phyloP scores from a whole-genome alignment of 2,888 invertebrate species.

The Yponomeuta malinellus region DNA sequence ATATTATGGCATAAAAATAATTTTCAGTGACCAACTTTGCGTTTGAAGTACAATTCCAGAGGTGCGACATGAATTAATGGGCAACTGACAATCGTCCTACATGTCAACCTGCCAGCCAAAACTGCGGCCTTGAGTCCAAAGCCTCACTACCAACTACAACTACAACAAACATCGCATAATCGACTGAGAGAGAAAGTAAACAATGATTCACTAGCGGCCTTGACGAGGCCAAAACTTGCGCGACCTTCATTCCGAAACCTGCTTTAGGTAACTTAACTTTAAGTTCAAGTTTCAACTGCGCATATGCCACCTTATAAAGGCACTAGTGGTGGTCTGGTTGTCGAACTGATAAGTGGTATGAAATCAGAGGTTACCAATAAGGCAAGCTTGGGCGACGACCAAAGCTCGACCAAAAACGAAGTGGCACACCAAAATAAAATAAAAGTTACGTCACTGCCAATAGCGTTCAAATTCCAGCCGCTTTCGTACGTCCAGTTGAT shows the following conservation, averaged over 20 bases:
- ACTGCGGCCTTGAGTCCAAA: conserved; percentile 46
- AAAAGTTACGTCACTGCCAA: conserved; percentile 26
- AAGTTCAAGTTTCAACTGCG: conserved; percentile 2
- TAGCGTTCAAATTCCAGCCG: conserved; percentile 4
- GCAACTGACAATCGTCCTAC: background rate
- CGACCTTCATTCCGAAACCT: conserved; percentile 6
- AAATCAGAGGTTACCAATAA: background rate
- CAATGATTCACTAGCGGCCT: conserved; percentile 57
- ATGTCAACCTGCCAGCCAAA: background rate
- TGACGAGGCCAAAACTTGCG: conserved; percentile 44
- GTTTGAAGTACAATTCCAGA: too few species aligned
- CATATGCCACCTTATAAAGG: background rate
- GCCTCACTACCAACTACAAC: conserved; percentile 20
- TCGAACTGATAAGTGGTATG: background rate
- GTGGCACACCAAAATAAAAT: conserved; percentile 26
- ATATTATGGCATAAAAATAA: too few species aligned
- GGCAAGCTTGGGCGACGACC: background rate
- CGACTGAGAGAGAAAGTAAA: conserved; percentile 70
- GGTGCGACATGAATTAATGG: background rate
- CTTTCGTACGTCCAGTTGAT: background rate
- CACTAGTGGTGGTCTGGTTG: background rate
- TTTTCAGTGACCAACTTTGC: too few species aligned
- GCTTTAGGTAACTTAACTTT: background rate
- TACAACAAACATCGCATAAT: conserved; percentile 41
- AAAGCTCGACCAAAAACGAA: background rate